Evolutionary conservation across 2,113 vertebrate species (phyloP).

Genomic region (Drymodes brunneopygia): DNA sequence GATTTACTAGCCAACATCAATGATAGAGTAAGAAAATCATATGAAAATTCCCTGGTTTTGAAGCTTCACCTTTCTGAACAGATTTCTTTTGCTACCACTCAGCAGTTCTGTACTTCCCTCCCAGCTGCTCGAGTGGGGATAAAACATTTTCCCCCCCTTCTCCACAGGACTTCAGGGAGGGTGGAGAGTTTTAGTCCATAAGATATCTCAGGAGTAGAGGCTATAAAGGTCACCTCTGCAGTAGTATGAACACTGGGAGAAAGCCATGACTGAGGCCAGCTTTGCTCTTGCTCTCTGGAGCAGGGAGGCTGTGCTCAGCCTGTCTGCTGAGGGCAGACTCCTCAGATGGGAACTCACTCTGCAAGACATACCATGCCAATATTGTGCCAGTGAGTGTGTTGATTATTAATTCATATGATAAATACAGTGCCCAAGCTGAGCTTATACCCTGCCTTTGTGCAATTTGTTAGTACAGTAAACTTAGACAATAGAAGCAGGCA

Average conservation of each 20-base stretch:
- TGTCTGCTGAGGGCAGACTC: background rate
- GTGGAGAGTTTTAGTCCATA: background rate
- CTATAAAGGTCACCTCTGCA: background rate
- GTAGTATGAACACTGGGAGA: background rate
- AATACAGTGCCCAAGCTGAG: background rate
- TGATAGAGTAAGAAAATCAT: background rate
- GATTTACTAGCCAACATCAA: background rate
- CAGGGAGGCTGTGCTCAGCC: background rate
- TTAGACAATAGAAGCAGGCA: background rate
- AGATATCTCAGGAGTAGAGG: background rate
- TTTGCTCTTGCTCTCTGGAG: background rate
- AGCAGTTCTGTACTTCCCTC: background rate
- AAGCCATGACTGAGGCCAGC: background rate
- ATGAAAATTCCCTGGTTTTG: background rate
- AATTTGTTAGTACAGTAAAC: background rate
- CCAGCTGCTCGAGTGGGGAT: background rate
- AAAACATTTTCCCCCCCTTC: accelerated
- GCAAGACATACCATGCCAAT: background rate
- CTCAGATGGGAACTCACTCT: background rate
- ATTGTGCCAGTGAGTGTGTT: background rate
- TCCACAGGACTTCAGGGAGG: background rate
- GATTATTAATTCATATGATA: background rate
- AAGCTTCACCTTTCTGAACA: background rate
- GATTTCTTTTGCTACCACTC: background rate
- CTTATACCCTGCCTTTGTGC: background rate